These are phyloP conservation scores for Eubucco bourcierii DNA, from an alignment of 2,113 vertebrate genomes.

Conservation along the genomic window DNA sequence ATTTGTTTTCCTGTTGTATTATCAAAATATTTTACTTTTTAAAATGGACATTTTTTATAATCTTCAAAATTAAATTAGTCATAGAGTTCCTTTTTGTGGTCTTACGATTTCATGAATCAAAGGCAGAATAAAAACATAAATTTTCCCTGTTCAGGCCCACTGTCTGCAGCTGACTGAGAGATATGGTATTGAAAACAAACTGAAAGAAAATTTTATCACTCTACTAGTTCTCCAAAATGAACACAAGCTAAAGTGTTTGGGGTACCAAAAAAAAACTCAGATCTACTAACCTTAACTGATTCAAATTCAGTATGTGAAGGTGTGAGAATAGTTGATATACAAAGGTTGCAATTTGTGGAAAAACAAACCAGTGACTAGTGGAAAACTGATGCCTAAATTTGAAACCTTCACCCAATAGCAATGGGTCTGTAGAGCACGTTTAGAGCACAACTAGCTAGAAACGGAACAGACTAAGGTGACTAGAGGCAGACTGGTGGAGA, in stretches of 20 bases:
- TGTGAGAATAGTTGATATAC: not conserved
- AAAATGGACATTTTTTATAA: not conserved
- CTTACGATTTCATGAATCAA: not conserved
- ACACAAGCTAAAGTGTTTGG: not conserved
- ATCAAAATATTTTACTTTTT: not conserved
- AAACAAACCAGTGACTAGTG: not conserved
- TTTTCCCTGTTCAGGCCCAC: not conserved
- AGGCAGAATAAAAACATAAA: not conserved
- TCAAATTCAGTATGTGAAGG: not conserved
- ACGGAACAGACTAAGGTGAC: not conserved
- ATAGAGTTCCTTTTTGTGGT: not conserved
- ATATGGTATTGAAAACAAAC: not conserved
- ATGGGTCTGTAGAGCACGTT: not conserved
- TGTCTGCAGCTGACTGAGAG: not conserved
- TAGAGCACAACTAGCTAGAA: not conserved
- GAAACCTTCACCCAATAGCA: not conserved
- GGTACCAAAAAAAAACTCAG: not conserved
- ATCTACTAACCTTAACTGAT: not conserved
- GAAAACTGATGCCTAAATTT: not conserved
- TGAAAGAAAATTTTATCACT: not conserved
- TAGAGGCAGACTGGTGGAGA: not conserved
- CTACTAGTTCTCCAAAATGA: not conserved
- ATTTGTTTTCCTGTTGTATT: not conserved
- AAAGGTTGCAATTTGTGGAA: not conserved
- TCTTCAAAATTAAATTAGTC: not conserved